Evolutionary conservation across 2,888 invertebrate species (phyloP), one percentile per base, ranked within the genome.

Genomic region (Lypha dubia): DNA sequence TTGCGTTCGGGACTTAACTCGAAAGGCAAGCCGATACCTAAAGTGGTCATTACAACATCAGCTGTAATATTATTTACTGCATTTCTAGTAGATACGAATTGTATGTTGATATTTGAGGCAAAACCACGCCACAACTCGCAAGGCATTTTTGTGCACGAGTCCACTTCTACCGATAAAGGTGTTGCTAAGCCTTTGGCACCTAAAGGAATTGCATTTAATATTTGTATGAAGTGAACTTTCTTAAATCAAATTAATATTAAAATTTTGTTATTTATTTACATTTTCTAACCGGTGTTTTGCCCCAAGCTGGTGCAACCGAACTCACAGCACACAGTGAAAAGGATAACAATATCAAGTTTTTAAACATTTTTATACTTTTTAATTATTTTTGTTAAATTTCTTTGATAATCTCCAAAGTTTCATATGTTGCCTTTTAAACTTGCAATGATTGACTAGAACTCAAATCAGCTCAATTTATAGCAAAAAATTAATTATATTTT

Each of bases 1-100:
- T 86, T 88, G 1, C 88, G 86, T 24, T 88, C 83, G 0, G 88
- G 80, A 0, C 83, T 87, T 86, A 90, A 62, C 17, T 87, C 88
- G 65, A 77, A 87, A 38, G 90, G 89, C 58, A 90, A 85, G 3
- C 86, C 82, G 15, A 87, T 73, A 11, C 90, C 90, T 74, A 90
- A 68, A 0, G 90, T 87, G 53, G 89, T 89, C 4, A 89, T 65
- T 0, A 79, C 77, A 0, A 90, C 88, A 13, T 79, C 74, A 3
- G 90, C 88, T 4, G 73, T 85, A 22, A 90, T 68, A 13, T 86
- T 76, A 1, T 62, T 49, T 87, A 88, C 88, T 0, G 83, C n/a
- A 58, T 90, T 87, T 17, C 88, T 83, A 88, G 89, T 86, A 51
- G 90, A 90, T 9, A 91, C 90, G 85, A 91, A 91, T 63, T 91